Base-by-base conservation (phyloP, 2,888 invertebrate species). In the Clanis bilineata region DNA sequence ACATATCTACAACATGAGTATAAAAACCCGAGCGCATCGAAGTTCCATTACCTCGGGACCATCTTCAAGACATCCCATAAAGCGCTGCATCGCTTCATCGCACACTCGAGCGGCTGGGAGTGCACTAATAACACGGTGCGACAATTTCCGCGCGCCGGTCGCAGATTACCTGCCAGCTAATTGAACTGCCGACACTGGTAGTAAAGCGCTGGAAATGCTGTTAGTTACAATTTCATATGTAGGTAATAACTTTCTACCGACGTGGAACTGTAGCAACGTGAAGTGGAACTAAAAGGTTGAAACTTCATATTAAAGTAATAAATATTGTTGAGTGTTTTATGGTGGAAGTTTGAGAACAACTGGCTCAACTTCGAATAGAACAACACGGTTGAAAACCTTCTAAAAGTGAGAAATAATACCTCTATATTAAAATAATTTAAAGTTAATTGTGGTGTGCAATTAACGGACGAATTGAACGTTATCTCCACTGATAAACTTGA, bases 101-200 rank as follows among this genome's bases (percentile, higher is more conserved):
- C 51, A 51, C 51, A 32, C 51, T 10, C 28, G 51, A 32, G 51
- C 51, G 32, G 7, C 41, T 41, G 18, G 59, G 68, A 70, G 70
- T 65, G 73, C 67, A 71, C 68, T 75, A 73, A 77, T 76, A 71
- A 68, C 68, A 65, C 70, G 65, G 64, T 51, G 69, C 69, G 72
- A 75, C 76, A 76, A 79, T 78, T 76, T 79, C 77, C 76, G 72
- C 64, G 63, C 67, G 56, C 68, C 62, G 65, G 65, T 69, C 70
- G 65, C 72, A 70, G 65, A 71, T 77, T 73, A 74, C 77, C 77
- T 72, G 64, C 65, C 66, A 61, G 67, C 69, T 79, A 76, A 80
- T 80, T 77, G 76, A 66, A 66, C 68, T 69, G 68, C 61, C 71
- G 67, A 68, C 64, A 66, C 65, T 67, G 71, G 74, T 74, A 70